These are phyloP conservation scores for Verasper variegatus DNA, from an alignment of 2,113 vertebrate genomes.

Conservation along the genomic window DNA sequence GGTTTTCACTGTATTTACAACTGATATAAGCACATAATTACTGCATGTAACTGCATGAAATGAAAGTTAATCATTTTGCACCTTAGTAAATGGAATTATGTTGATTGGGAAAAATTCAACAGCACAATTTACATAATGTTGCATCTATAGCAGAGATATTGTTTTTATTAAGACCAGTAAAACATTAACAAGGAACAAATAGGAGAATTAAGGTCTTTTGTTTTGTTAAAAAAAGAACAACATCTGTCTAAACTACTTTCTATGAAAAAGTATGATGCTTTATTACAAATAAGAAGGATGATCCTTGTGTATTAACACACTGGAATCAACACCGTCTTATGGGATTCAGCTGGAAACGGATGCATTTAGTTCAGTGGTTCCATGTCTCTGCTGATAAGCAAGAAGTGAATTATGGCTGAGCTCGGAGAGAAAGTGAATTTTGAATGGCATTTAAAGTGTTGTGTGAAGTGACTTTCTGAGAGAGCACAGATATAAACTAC, in stretches of 20 bases:
- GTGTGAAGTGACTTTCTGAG: constrained; percentile 35
- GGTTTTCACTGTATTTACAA: background rate
- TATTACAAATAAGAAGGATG: too few species aligned
- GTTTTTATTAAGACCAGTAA: too few species aligned
- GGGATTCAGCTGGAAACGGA: constrained; percentile 8
- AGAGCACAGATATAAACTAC: constrained; percentile 42
- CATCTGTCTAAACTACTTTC: too few species aligned
- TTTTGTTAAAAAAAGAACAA: too few species aligned
- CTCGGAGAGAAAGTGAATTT: constrained; percentile 31
- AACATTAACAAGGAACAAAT: too few species aligned
- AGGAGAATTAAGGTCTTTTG: too few species aligned
- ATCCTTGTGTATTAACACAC: background rate
- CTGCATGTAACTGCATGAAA: background rate
- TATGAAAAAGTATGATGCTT: too few species aligned
- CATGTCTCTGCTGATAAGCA: constrained; percentile 30
- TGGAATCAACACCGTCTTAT: background rate
- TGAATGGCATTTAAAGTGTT: constrained; percentile 51
- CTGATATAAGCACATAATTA: background rate
- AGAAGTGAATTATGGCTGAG: constrained; percentile 11
- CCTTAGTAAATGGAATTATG: background rate
- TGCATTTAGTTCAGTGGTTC: constrained; percentile 19
- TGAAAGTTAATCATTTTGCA: background rate
- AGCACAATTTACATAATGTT: too few species aligned
- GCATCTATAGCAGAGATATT: too few species aligned
- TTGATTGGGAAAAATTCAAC: too few species aligned